phyloP scores from a whole-genome alignment of 2,113 vertebrate genomes.

The Pelecanus crispus region DNA sequence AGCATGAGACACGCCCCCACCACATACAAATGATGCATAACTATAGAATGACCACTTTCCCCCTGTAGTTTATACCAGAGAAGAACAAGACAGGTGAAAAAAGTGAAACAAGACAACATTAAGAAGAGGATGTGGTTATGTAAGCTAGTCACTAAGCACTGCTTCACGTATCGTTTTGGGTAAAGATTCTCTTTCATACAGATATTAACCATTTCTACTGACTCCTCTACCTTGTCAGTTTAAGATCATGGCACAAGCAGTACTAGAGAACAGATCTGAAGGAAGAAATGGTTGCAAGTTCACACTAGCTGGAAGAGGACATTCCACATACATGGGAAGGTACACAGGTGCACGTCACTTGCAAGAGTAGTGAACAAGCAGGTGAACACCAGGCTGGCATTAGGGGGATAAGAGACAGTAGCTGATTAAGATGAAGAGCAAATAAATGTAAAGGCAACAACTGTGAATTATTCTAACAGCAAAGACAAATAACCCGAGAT shows the following conservation, averaged over 20 bases:
- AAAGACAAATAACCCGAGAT: not conserved
- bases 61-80: not conserved
- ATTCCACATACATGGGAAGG: not conserved
- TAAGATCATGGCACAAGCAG: not conserved
- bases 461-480: not conserved
- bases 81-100: not conserved
- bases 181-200: not conserved
- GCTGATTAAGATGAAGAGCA: not conserved
- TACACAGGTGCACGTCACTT: not conserved
- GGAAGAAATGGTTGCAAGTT: not conserved
- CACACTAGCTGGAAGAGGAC: not conserved
- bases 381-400: not conserved
- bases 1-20: not conserved
- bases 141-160: not conserved
- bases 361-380: not conserved
- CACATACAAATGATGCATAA: not conserved
- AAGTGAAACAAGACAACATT: not conserved
- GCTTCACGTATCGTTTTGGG: fast-evolving
- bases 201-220: not conserved
- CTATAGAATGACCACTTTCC: not conserved
- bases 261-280: not conserved
- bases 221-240: not conserved
- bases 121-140: not conserved
- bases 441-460: not conserved
- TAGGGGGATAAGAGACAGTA: not conserved